Evolutionary conservation across 2,888 invertebrate species (phyloP).

Genomic region (Anagyrus pseudococci): DNA sequence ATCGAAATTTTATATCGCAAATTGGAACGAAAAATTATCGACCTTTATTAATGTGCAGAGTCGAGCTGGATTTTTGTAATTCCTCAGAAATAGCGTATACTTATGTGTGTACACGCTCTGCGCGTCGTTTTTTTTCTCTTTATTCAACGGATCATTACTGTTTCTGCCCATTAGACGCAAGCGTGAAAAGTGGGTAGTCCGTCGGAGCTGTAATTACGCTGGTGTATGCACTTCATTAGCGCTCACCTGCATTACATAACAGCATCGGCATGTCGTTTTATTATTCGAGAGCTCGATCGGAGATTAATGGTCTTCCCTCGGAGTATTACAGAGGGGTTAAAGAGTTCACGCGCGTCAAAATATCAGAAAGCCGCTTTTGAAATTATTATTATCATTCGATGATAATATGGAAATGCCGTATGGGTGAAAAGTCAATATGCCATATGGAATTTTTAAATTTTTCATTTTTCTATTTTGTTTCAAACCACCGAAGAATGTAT

Average conservation of each 20-base stretch:
- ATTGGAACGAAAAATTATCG: slow-evolving; percentile 7
- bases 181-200: slow-evolving; percentile 49
- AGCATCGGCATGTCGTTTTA: slow-evolving; percentile 52
- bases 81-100: slow-evolving; percentile 11
- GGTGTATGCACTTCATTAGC: slow-evolving; percentile 59
- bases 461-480: no score
- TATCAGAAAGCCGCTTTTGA: slow-evolving; percentile 32
- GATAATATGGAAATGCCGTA: no score
- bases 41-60: slow-evolving; percentile 17
- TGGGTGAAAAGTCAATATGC: no score
- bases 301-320: slow-evolving; percentile 52
- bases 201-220: slow-evolving; percentile 53
- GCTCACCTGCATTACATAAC: slow-evolving; percentile 54
- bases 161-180: slow-evolving; percentile 32
- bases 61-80: slow-evolving; percentile 20
- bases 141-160: slow-evolving; percentile 33
- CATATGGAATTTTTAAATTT: no score
- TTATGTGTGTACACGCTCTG: background rate
- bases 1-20: no score
- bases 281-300: slow-evolving; percentile 50
- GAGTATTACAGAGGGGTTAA: slow-evolving; percentile 50
- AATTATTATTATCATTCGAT: slow-evolving; percentile 22
- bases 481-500: no score
- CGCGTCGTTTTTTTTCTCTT: slow-evolving; percentile 14
- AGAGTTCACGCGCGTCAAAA: slow-evolving; percentile 42